Base-by-base conservation (phyloP, 1,140 invertebrate species). In the Elysia chlorotica region DNA sequence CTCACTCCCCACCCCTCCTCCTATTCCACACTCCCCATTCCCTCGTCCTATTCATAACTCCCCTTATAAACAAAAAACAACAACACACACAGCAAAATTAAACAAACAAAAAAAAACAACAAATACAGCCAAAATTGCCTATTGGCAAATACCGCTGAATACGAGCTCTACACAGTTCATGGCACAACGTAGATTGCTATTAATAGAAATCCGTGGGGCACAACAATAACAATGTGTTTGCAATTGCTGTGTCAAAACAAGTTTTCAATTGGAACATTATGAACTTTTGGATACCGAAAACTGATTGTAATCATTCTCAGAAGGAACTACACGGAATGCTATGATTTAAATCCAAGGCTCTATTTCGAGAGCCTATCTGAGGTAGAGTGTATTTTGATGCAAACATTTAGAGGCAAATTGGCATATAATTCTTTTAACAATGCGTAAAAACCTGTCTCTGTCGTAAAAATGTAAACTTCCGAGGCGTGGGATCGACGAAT, bases 401-500 rank as follows among this genome's bases (percentile, higher is more conserved):
- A 38, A 48, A 54, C 65, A 68, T 68, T 23, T 68, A 23, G 25
- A 41, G 37, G 31, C 65, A 53, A 30, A 38, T 68, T 25, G 6
- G 28, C 57, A 61, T n/a, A 61, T 31, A 61, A 31, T 48, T 48
- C n/a, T n/a, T n/a, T 48, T 48, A n/a, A 48, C n/a, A n/a, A 57
- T 57, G 21, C 33, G 4, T 59, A 6, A 28, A 25, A 59, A 59
- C 33, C 59, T 62, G 59, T 31, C 59, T 23, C 37, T n/a, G 23
- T 5, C 59, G 37, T 35, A 21, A 30, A 48, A 48, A 48, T 33
- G 59, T 62, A 62, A 62, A 62, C 59, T 62, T 62, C 59, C 59
- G 59, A 35, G 14, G 59, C 59, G 59, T 62, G 59, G 59, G 33
- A 62, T 21, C 2, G 31, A 62, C 59, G 59, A 23, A 35, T 61